Base-by-base conservation (phyloP, 92 coral and sea anemone species). In the Epizoanthus stellaris region DNA sequence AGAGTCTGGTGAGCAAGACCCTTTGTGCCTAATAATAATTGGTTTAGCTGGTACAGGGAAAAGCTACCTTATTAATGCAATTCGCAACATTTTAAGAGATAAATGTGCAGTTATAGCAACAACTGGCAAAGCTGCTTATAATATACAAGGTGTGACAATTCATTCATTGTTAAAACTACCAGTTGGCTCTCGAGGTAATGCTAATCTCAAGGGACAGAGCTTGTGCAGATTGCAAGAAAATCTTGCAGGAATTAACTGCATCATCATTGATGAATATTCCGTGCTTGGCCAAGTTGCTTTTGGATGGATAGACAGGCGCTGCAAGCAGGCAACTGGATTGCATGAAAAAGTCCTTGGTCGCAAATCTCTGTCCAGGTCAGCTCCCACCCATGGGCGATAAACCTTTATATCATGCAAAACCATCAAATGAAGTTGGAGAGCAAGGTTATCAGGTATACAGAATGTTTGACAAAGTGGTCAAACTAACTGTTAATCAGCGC, bases 361-460 rank as follows among this genome's bases (percentile, higher is more conserved):
- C 52, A 83, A 83, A 34, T 83, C 71, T 67, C 66, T 77, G 38
- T 45, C 52, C 52, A 4, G 84, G 84, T 49, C 75, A 70, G 25
- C 9, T 70, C 0, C 85, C 76, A 34, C 85, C 85, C 2, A 76
- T 80, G 20, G 77, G 52, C 13, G 85, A 80, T 80, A 80, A 80
- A 61, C 84, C 87, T 13, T 60, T 85, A 0, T 85, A 85, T 77
- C 88, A 85, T 43, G 40, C 15, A 47, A 84, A 85, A 85, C 88
- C 76, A 15, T 76, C 85, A 15, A 85, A 39, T 67, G 43, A n/a
- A 76, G 34, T 77, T 56, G 88, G 74, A 79, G 89, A 77, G 53
- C 86, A 79, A 86, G 89, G 89, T 9, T 62, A 62, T 66, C 52
- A 39, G 25, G 67, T 65, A 14, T 86, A 56, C 65, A 60, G 30